A percentile compares a stretch with the other conserved stretches of the same genome.
Conservation (phyloP, 2,888 invertebrate species). For the Nomada ferruginata region DNA sequence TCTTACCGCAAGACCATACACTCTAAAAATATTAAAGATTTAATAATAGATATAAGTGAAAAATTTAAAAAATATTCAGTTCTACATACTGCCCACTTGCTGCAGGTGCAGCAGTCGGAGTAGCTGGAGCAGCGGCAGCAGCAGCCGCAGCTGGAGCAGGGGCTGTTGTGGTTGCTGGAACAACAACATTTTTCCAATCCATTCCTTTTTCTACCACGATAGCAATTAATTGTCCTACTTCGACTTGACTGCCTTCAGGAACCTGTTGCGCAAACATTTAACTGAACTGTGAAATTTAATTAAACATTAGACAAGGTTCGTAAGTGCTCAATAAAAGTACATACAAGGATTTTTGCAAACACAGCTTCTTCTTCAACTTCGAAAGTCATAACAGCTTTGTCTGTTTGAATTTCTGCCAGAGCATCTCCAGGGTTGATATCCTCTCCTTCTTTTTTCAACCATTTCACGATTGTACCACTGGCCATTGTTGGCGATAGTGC, state of each 20-base stretch:
- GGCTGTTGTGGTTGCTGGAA: constrained; percentile 74
- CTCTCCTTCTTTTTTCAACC: constrained; percentile 87
- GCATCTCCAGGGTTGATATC: constrained; percentile 86
- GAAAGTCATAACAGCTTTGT: constrained; percentile 87
- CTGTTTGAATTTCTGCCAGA: constrained; percentile 88
- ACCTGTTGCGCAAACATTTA: constrained; percentile 74
- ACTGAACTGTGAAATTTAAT: neutral
- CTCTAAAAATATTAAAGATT: constrained; percentile 66
- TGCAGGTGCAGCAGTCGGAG: constrained; percentile 31
- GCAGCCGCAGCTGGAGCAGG: constrained; percentile 36
- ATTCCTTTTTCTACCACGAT: constrained; percentile 87
- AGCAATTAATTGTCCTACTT: constrained; percentile 86
- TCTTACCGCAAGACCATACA: constrained; percentile 87
- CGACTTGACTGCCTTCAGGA: constrained; percentile 84
- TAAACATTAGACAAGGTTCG: neutral
- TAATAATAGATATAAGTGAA: neutral
- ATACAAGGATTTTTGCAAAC: constrained; percentile 87
- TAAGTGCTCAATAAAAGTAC: constrained; percentile 23
- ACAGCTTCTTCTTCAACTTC: constrained; percentile 87
- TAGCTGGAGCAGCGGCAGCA: constrained; percentile 37
- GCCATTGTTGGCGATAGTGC: constrained; percentile 88
- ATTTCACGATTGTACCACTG: constrained; percentile 86
- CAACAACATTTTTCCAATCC: constrained; percentile 86
- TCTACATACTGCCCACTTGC: constrained; percentile 78
- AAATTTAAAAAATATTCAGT: neutral